Base-by-base conservation (phyloP, 2,113 vertebrate species). In the Sinocyclocheilus anophthalmus region DNA sequence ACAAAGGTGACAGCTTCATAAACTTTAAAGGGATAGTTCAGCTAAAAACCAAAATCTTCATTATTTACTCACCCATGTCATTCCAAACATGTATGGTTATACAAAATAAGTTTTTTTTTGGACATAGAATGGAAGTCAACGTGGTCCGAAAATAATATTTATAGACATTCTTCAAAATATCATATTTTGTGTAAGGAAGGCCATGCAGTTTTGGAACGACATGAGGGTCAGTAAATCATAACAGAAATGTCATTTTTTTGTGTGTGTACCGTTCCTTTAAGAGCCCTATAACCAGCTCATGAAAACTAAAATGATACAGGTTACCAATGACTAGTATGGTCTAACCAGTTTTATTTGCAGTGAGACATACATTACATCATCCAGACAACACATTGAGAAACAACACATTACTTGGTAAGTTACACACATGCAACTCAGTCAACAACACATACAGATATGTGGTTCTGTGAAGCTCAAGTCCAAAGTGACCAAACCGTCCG, bases 361-460 rank as follows among this genome's bases (percentile, higher is more conserved):
- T 69, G 84, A 89, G 39, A 90, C 86, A 79, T 73, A 87, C 88
- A 83, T 13, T 81, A 86, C 14, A 80, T 73, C 87, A 86, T 87
- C 87, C 85, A 86, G 81, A 88, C 73, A 84, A 67, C 85, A 86
- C 81, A 84, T 84, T 81, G 85, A 84, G 61, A 87, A 70, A 79
- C 85, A 86, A 88, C 76, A 90, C 33, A 82, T 79, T 70, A 73
- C 78, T 81, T 86, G 81, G 37, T 76, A 76, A 81, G 50, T 70
- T 84, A 88, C 88, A 89, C 86, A 86, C 89, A 90, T 91, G 90
- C 90, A 87, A 67, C 70, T 84, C 90, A 82, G 53, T 76, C 81
- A 84, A 83, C 80, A 87, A 75, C 81, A 59, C 81, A 48, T 45
- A 86, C 77, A 77, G 87, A 42, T 55, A 79, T 57, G 75, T 84